Evolutionary conservation across 2,888 invertebrate species (phyloP).

Genomic region (Drosophila rellima): DNA sequence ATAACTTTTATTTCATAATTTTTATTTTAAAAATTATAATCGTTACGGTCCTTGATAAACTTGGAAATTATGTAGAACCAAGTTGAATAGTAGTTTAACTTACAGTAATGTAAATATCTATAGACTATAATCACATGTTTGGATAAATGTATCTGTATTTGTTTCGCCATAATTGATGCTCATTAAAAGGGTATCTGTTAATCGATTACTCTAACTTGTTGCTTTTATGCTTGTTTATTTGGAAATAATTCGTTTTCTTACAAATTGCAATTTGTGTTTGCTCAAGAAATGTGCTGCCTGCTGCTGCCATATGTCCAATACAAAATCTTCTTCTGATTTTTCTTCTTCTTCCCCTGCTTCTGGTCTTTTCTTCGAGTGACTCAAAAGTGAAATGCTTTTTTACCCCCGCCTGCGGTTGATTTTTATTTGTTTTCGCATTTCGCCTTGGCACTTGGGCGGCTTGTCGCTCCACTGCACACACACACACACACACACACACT

Average conservation of each 20-base stretch:
- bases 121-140: neutral
- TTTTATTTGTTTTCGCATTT: conserved; percentile 25
- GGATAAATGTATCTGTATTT: neutral
- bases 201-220: neutral
- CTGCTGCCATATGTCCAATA: conserved; percentile 65
- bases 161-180: neutral
- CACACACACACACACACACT: conserved; percentile 15
- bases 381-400: conserved; percentile 53
- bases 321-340: conserved; percentile 1
- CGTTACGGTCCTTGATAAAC: too few species aligned
- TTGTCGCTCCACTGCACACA: conserved; percentile 46
- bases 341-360: neutral
- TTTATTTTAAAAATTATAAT: too few species aligned
- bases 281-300: conserved; percentile 56
- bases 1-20: too few species aligned
- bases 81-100: neutral
- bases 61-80: neutral
- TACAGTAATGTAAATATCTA: too few species aligned
- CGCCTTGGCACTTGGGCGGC: conserved; percentile 39
- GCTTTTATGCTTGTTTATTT: conserved; percentile 9
- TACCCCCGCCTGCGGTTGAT: neutral
- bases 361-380: conserved; percentile 22
- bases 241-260: conserved; percentile 38
- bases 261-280: conserved; percentile 70
- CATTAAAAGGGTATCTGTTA: neutral